Evolutionary conservation across 2,797 vertebrate species (phyloP).

Genomic region (Myotis daubentonii): DNA sequence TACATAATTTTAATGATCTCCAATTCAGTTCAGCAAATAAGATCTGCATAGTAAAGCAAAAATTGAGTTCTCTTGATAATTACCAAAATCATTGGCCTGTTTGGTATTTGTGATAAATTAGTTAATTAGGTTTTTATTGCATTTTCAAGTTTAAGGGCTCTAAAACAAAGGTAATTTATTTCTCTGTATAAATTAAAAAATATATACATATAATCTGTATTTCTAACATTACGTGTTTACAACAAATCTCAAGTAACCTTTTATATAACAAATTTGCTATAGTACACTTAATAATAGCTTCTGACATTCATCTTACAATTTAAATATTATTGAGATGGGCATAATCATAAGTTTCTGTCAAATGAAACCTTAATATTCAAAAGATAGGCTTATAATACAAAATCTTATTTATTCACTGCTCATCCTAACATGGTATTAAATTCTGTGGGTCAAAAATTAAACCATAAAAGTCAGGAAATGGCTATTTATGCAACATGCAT

Average conservation of each 20-base stretch:
- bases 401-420: constrained; percentile 56
- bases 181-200: constrained; percentile 63
- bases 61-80: constrained; percentile 86
- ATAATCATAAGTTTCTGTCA: constrained; percentile 48
- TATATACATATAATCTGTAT: constrained; percentile 55
- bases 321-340: constrained; percentile 29
- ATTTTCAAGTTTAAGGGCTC: constrained; percentile 60
- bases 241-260: constrained; percentile 52
- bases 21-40: constrained; percentile 83
- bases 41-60: constrained; percentile 82
- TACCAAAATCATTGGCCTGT: constrained; percentile 84
- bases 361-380: constrained; percentile 34
- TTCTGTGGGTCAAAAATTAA: constrained; percentile 50
- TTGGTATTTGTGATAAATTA: constrained; percentile 86
- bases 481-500: neutral
- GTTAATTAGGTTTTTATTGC: constrained; percentile 82
- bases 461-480: constrained; percentile 41
- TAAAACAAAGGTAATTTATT: constrained; percentile 79
- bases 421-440: constrained; percentile 59
- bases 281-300: constrained; percentile 21
- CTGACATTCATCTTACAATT: constrained; percentile 5
- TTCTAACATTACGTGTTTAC: constrained; percentile 62
- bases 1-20: constrained; percentile 86
- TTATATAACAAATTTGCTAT: neutral
- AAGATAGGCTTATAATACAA: constrained; percentile 47